phyloP scores from a whole-genome alignment of 2,888 invertebrate genomes.

The Mesochorus sp. region DNA sequence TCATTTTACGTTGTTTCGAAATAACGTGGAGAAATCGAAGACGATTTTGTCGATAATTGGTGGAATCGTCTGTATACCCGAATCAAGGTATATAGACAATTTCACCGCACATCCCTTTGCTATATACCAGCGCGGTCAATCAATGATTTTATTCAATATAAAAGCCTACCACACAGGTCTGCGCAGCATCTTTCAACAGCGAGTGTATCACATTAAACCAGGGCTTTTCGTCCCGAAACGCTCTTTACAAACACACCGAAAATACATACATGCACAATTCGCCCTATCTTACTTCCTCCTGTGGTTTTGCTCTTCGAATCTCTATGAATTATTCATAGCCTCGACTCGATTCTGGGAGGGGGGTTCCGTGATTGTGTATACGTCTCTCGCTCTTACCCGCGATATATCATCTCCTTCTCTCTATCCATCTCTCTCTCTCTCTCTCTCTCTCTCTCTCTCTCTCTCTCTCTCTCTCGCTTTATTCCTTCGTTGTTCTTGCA shows the following conservation, averaged over 20 bases:
- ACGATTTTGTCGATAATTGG: background rate
- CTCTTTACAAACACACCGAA: conserved; percentile 38
- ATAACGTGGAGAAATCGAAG: background rate
- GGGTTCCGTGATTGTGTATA: conserved; percentile 68
- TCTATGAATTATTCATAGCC: conserved; percentile 79
- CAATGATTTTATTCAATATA: conserved; percentile 79
- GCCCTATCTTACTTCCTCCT: conserved; percentile 62
- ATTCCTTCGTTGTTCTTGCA: conserved; percentile 1
- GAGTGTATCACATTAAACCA: conserved; percentile 79
- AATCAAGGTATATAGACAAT: too few relatives aligned
- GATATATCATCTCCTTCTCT: conserved; percentile 13
- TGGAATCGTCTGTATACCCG: conserved; percentile 34
- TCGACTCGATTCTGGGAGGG: conserved; percentile 77
- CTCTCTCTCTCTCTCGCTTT: conserved; percentile 26
- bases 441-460: conserved; percentile 35
- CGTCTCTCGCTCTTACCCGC: conserved; percentile 54
- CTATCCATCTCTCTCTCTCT: conserved; percentile 33
- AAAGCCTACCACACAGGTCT: conserved; percentile 70
- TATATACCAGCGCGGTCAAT: conserved; percentile 79
- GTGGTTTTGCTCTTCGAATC: conserved; percentile 53
- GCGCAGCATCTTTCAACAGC: conserved; percentile 54
- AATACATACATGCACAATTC: conserved; percentile 43
- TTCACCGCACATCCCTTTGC: conserved; percentile 74
- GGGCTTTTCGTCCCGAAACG: conserved; percentile 68
- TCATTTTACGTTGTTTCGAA: background rate